phyloP scores from a whole-genome alignment of 2,888 invertebrate genomes.

The Dolichopus griseipennis region DNA sequence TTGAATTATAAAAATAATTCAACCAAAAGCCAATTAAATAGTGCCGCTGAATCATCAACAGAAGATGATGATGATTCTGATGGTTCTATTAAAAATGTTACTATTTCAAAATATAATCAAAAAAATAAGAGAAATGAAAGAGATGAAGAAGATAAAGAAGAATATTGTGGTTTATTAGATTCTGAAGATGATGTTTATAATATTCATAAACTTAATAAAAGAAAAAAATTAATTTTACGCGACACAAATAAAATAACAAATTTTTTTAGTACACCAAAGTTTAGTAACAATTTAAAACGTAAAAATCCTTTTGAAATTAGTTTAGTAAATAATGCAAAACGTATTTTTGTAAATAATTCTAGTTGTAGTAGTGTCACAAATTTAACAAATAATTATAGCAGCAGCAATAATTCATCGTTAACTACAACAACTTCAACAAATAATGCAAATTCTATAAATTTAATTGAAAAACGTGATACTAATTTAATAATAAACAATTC shows the following conservation, averaged over 20 bases:
- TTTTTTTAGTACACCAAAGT: too few species aligned
- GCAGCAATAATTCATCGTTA: conserved; percentile 15
- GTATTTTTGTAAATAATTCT: not conserved
- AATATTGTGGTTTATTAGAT: too few species aligned
- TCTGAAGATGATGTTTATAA: too few species aligned
- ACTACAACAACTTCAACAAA: conserved; percentile 7
- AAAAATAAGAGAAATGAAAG: too few species aligned
- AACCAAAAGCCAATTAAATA: not conserved
- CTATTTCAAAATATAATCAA: too few species aligned
- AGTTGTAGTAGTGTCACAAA: not conserved
- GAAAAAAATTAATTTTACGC: too few species aligned
- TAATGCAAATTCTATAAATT: conserved; percentile 13
- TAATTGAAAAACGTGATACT: conserved; percentile 1
- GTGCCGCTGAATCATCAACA: too few species aligned
- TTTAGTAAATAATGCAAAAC: not conserved
- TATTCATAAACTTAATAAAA: too few species aligned
- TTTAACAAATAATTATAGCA: conserved; percentile 5
- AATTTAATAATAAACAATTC: conserved; percentile 16
- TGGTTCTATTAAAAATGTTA: too few species aligned
- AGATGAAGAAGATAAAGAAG: too few species aligned
- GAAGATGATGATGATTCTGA: too few species aligned
- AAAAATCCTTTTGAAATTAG: not conserved
- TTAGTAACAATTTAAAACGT: not conserved
- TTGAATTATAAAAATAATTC: not conserved
- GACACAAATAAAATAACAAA: too few species aligned